Conservation (phyloP, 2,113 vertebrate genomes). For the Irena cyanogastra region DNA sequence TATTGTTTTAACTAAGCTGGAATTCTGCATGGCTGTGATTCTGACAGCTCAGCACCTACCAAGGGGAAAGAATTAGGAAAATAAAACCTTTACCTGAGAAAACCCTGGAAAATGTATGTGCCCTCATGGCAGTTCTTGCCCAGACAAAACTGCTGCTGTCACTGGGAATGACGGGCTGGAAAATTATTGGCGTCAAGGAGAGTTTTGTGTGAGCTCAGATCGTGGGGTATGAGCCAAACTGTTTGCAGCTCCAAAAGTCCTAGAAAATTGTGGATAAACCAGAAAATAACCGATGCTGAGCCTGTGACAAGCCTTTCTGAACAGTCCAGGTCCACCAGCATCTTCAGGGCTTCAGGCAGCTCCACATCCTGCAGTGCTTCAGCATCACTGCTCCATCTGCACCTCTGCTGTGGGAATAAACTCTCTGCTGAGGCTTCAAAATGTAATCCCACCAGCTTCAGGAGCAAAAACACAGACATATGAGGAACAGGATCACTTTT, state of each 20-base stretch:
- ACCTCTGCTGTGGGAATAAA: not conserved
- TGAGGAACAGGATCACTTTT: not conserved
- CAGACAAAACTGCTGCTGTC: slow-evolving; percentile 7
- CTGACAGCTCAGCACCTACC: slow-evolving; percentile 37
- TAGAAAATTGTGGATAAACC: not conserved
- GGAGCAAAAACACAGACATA: not conserved
- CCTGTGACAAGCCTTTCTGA: not conserved
- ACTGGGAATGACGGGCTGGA: not conserved
- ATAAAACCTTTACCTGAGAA: slow-evolving; percentile 45
- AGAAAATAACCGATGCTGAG: not conserved
- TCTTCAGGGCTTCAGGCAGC: not conserved
- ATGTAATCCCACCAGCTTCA: not conserved
- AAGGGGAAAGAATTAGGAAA: not conserved
- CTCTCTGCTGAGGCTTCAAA: not conserved
- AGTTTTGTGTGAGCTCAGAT: not conserved
- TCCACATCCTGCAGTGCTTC: not conserved
- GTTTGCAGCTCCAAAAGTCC: not conserved
- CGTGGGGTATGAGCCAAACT: not conserved
- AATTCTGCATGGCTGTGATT: not conserved
- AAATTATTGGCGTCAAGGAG: not conserved
- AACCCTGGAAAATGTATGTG: not conserved
- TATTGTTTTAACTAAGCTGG: slow-evolving; percentile 59
- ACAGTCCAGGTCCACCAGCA: not conserved
- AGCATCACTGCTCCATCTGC: not conserved
- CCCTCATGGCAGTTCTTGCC: not conserved